Evolutionary conservation across 2,888 invertebrate species (phyloP).

Genomic region (Unio delphinus): DNA sequence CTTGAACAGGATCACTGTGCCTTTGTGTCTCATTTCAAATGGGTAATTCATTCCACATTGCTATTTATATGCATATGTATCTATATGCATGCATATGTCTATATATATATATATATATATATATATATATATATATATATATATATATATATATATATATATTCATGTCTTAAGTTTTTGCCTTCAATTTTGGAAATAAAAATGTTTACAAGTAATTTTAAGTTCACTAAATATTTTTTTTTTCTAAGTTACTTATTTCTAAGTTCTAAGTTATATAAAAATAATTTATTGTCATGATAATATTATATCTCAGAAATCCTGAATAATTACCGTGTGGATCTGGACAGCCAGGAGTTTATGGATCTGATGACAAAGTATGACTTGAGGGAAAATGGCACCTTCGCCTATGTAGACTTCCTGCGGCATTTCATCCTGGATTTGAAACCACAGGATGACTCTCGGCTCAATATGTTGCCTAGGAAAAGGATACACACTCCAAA

Average conservation of each 20-base stretch:
- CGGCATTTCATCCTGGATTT: conserved; percentile 64
- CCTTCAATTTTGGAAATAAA: too few relatives aligned
- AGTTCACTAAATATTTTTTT: conserved; percentile 1
- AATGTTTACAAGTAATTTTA: too few relatives aligned
- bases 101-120: too few relatives aligned
- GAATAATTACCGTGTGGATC: conserved; percentile 42
- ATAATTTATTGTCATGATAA: too few relatives aligned
- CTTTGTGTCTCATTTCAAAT: too few relatives aligned
- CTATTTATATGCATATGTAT: too few relatives aligned
- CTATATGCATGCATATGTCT: too few relatives aligned
- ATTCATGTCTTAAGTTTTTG: too few relatives aligned
- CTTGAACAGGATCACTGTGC: too few relatives aligned
- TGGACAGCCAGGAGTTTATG: conserved; percentile 57
- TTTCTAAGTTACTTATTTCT: neutral
- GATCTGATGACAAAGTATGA: conserved; percentile 66
- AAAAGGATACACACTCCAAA: conserved; percentile 46
- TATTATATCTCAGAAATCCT: conserved; percentile 50
- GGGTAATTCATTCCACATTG: too few relatives aligned
- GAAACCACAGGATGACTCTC: conserved; percentile 43
- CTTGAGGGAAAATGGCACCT: conserved; percentile 61
- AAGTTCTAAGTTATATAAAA: neutral
- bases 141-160: too few relatives aligned
- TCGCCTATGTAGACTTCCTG: conserved; percentile 66
- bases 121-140: too few relatives aligned
- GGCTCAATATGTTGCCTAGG: conserved; percentile 27